Evolutionary conservation across 2,113 vertebrate species (phyloP).

Genomic region (Carettochelys insculpta): DNA sequence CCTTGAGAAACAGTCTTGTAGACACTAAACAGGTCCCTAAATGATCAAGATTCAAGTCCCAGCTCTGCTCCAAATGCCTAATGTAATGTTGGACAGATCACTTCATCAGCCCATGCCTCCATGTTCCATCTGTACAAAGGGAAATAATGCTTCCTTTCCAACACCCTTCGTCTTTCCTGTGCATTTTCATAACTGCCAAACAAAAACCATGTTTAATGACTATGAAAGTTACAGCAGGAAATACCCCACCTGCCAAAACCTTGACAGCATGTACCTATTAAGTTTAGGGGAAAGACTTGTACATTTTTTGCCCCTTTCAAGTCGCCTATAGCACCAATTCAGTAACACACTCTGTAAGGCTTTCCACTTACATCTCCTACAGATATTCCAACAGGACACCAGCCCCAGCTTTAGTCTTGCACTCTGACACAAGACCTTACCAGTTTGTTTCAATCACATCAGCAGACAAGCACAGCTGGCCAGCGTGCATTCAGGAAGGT

Average conservation of each 20-base stretch:
- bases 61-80: not conserved
- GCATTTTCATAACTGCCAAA: not conserved
- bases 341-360: no score
- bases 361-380: no score
- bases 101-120: slow-evolving; percentile 33
- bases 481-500: no score
- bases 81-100: not conserved
- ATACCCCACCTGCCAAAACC: not conserved
- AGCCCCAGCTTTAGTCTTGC: no score
- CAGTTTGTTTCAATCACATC: no score
- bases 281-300: no score
- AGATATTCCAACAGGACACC: no score
- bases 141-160: not conserved
- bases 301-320: no score
- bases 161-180: not conserved
- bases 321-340: no score
- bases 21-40: not conserved
- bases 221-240: not conserved
- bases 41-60: not conserved
- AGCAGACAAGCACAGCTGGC: no score
- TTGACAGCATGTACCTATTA: no score
- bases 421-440: no score
- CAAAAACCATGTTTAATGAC: not conserved
- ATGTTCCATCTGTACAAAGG: not conserved
- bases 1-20: not conserved